Percentiles rank a stretch among this genome's conserved stretches.
Conservation (phyloP, 2,113 vertebrate genomes). For the Diglossa brunneiventris region DNA sequence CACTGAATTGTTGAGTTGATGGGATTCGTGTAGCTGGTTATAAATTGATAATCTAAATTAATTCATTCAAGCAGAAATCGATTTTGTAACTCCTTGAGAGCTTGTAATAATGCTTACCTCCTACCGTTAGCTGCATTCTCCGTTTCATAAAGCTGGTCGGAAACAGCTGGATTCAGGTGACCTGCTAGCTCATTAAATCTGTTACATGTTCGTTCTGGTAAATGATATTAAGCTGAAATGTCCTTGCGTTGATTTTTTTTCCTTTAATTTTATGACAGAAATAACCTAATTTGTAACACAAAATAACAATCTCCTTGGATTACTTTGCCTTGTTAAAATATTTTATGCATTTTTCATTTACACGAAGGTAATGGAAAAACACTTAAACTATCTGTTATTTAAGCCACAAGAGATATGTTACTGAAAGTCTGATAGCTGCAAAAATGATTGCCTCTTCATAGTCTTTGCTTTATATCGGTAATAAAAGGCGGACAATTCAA, state of each 20-base stretch:
- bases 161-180: slow-evolving; percentile 89
- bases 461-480: slow-evolving; percentile 89
- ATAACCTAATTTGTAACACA: slow-evolving; percentile 88
- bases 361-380: slow-evolving; percentile 83
- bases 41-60: slow-evolving; percentile 89
- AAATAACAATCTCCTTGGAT: slow-evolving; percentile 86
- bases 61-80: slow-evolving; percentile 87
- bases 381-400: slow-evolving; percentile 93
- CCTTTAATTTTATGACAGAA: slow-evolving; percentile 87
- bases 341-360: slow-evolving; percentile 88
- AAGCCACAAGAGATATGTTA: slow-evolving; percentile 91
- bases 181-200: slow-evolving; percentile 88
- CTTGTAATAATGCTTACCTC: slow-evolving; percentile 82
- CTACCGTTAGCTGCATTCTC: slow-evolving; percentile 77
- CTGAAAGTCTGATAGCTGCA: slow-evolving; percentile 84
- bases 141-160: slow-evolving; percentile 80
- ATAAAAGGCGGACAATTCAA: slow-evolving; percentile 94
- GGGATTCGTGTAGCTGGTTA: slow-evolving; percentile 81
- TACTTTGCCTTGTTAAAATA: slow-evolving; percentile 88
- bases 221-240: slow-evolving; percentile 86
- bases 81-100: slow-evolving; percentile 81
- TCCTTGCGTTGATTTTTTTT: slow-evolving; percentile 82
- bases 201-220: slow-evolving; percentile 82
- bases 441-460: slow-evolving; percentile 93
- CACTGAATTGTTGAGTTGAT: slow-evolving; percentile 80